Conservation (phyloP, 2,888 invertebrate species). For the Cecidostiba fungosa region DNA sequence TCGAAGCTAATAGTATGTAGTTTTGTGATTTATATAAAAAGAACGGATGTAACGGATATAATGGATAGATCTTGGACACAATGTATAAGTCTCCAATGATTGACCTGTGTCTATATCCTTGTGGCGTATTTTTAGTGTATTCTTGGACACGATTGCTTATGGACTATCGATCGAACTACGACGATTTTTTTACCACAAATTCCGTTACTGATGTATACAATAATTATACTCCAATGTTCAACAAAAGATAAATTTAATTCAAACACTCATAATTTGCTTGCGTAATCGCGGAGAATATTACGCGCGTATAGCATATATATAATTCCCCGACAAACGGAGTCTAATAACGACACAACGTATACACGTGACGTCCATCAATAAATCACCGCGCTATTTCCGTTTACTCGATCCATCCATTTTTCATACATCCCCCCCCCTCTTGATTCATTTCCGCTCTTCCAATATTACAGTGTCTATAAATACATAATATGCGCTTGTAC, state of each 20-base stretch:
- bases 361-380: conserved; percentile 10
- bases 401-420: neutral
- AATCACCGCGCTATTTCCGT: neutral
- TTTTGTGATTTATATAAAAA: neutral
- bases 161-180: neutral
- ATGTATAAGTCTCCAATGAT: neutral
- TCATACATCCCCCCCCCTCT: neutral
- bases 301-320: too few species aligned
- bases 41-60: neutral
- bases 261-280: too few species aligned
- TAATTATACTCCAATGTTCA: too few species aligned
- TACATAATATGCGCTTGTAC: neutral
- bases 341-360: neutral
- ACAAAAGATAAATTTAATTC: too few species aligned
- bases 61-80: neutral
- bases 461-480: neutral
- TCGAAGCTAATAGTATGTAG: neutral
- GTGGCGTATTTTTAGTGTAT: neutral
- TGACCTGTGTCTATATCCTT: neutral
- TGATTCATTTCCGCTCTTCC: neutral
- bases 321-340: neutral
- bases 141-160: neutral
- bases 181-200: neutral
- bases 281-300: too few species aligned
- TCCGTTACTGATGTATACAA: too few species aligned